Base-by-base conservation (phyloP, 2,888 invertebrate species). In the Drosophila recens region DNA sequence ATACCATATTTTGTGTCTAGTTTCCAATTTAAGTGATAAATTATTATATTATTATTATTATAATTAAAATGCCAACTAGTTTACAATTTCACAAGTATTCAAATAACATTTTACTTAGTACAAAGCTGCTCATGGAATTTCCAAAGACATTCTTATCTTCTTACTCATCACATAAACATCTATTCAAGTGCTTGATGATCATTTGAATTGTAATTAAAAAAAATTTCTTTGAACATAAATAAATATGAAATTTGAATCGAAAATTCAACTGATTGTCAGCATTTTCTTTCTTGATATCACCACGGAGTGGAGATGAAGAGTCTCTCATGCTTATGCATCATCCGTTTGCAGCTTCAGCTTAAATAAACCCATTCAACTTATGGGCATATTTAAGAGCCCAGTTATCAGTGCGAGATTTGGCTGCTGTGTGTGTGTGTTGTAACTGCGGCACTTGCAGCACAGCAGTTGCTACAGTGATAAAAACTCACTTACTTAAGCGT, bases 211-310 rank as follows among this genome's bases (percentile, higher is more conserved):
- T 36, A 30, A 13, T 58, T 9, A 17, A 9, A 17, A 9, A 17
- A 6, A 42, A 42, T 48, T 11, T 5, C 48, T 3, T 9, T 2
- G 9, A 33, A 40, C 64, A 56, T 56, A 46, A 62, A 70, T 56
- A 43, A 42, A 48, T 33, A 56, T 34, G 40, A 27, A 59, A 68
- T 56, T 57, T 72, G 15, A 34, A 46, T 34, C 23, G 43, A 40
- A 56, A 51, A 45, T 43, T 43, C 30, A n/a, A 48, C 30, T 72
- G 72, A 57, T 46, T 57, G 52, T 51, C 56, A 57, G 65, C 46
- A 70, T 33, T 34, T 69, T 38, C 23, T 9, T 40, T 33, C 33
- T 9, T 40, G 20, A 10, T 10, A 23, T 27, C 11, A 17, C 5
- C 27, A 43, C 43, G 43, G 11, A 36, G 13, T 30, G 30, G 8